These are phyloP conservation scores for Esox lucius DNA, from an alignment of 2,797 vertebrate genomes.

Conservation along the genomic window DNA sequence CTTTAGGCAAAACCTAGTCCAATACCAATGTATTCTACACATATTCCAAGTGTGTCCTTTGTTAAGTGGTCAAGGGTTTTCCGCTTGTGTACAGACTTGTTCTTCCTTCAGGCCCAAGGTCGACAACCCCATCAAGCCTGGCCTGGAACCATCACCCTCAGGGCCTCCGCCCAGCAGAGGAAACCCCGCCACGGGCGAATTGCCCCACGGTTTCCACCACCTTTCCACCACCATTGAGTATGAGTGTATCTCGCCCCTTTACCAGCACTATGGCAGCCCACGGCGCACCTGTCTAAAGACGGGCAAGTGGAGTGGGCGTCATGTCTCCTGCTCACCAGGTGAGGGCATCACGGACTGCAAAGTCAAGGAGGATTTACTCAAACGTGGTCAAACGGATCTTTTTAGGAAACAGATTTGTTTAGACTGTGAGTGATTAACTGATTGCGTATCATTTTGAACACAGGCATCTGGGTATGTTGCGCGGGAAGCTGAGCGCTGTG, in stretches of 20 bases:
- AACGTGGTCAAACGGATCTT: neutral
- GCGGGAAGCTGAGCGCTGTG: too few relatives aligned
- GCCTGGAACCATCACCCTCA: slow-evolving; percentile 30
- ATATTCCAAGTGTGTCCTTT: neutral
- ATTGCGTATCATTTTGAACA: too few relatives aligned
- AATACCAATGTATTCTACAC: neutral
- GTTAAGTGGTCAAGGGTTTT: neutral
- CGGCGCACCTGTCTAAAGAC: slow-evolving; percentile 86
- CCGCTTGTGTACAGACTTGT: neutral
- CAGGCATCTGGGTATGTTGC: too few relatives aligned
- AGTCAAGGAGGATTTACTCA: neutral
- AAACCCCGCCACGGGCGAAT: slow-evolving; percentile 58
- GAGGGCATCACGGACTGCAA: slow-evolving; percentile 60
- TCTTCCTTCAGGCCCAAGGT: slow-evolving; percentile 67
- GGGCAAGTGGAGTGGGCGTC: slow-evolving; percentile 88
- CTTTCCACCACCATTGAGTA: slow-evolving; percentile 85
- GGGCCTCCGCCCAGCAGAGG: slow-evolving; percentile 47
- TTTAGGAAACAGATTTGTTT: neutral
- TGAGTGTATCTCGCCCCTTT: slow-evolving; percentile 82
- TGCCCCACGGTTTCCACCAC: slow-evolving; percentile 80
- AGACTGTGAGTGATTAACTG: too few relatives aligned
- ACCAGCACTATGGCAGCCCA: slow-evolving; percentile 81
- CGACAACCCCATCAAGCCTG: slow-evolving; percentile 31
- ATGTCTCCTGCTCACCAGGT: slow-evolving; percentile 87
- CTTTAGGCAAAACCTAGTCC: neutral